Conservation (phyloP, 2,797 vertebrate genomes). For the Enteromius unitaeniatus region DNA sequence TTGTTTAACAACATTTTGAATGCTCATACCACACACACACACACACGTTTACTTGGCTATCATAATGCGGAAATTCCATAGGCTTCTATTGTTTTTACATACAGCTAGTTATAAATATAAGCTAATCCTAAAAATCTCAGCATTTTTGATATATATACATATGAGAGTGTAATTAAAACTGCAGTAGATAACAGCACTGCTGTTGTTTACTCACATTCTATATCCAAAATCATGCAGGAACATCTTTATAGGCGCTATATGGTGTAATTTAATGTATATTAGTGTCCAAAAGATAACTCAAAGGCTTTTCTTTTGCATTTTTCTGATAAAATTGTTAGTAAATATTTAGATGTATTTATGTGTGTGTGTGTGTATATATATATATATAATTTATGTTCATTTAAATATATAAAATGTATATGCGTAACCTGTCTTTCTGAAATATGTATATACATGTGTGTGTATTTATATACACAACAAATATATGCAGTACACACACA, state of each 20-base stretch:
- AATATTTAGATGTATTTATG: no score
- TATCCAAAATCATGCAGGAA: neutral
- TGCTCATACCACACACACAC: neutral
- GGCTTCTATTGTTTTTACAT: neutral
- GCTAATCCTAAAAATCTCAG: neutral
- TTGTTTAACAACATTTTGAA: conserved; percentile 2
- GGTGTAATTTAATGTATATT: neutral
- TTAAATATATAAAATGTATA: no score
- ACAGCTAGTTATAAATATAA: neutral
- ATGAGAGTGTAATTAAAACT: neutral
- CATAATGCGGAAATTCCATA: neutral
- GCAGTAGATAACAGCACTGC: neutral
- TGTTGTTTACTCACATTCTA: neutral
- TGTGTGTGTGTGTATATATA: no score
- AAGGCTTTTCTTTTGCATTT: neutral
- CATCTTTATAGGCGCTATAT: neutral
- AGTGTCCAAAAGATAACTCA: neutral
- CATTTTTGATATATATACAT: neutral
- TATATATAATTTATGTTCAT: no score
- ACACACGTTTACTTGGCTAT: neutral
- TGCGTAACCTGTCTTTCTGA: no score
- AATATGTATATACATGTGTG: no score
- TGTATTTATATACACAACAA: no score
- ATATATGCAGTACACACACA: no score
- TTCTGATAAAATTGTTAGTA: neutral